Base-by-base conservation (phyloP, 2,888 invertebrate genomes). In the Conchocele bisecta region DNA sequence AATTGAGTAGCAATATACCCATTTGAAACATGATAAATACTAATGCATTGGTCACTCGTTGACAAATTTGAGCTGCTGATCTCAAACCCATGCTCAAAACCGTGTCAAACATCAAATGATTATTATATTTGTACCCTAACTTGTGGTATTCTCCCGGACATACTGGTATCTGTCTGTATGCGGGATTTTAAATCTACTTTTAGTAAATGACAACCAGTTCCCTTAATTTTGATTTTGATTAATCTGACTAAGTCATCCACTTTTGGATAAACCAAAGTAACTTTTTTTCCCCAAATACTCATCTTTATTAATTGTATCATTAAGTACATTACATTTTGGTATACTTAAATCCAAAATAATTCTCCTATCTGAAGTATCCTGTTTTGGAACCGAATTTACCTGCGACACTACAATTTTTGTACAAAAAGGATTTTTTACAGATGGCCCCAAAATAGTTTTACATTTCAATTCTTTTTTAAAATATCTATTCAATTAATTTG, bases 301-400 rank as follows among this genome's bases (percentile, higher is more conserved):
- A 33, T 60, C 59, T 35, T 48, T 58, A 33, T 26, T 20, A 20
- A 48, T 44, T 35, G 13, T 1, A 24, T 22, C 48, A 37, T 60
- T 60, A 5, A 50, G 29, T 50, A 17, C 24, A 24, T 33, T 0
- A 5, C 48, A 28, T 24, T 48, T 46, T 20, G 50, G 58, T 33
- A 28, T 46, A 31, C 58, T 58, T 15, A 58, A 22, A 31, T 58
- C 58, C 5, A 31, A 33, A 24, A 42, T 57, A 1, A 58, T 35
- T 5, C 58, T 28, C 22, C 58, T 58, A 28, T 57, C 57, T 4
- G 17, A 13, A 39, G 28, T 17, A 28, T 42, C 57, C 3, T 24
- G 29, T 42, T 42, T 57, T 26, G 57, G 37, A 35, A 48, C 48
- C 20, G 58, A 29, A 58, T 58, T 58, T 20, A 58, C 31, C 15